A percentile compares a stretch with the other conserved stretches of the same genome.
Conservation (phyloP, 1,140 invertebrate genomes). For the Zaprionus gabonicus region DNA sequence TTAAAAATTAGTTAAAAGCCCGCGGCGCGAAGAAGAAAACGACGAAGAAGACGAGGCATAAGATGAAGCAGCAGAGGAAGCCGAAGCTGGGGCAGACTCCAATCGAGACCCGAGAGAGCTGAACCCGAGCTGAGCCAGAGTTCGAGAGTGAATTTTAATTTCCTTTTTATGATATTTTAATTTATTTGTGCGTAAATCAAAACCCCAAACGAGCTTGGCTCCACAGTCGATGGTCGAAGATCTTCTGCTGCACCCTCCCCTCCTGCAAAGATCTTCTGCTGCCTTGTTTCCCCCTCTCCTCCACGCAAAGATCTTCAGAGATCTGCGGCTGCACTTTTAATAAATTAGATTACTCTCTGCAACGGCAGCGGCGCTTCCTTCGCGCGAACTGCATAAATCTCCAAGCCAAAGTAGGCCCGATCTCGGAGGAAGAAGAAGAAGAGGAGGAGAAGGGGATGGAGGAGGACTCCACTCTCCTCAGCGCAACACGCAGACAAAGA, state of each 20-base stretch:
- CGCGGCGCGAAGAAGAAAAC: slow-evolving; percentile 42
- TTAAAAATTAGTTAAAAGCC: slow-evolving; percentile 84
- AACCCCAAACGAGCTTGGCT: slow-evolving; percentile 72
- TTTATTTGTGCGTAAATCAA: slow-evolving; percentile 84
- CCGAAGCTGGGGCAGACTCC: neutral
- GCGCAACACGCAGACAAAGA: slow-evolving; percentile 67
- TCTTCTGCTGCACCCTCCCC: neutral
- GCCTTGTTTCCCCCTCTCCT: neutral
- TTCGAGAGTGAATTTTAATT: slow-evolving; percentile 83
- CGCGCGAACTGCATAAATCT: slow-evolving; percentile 81
- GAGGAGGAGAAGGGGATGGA: neutral
- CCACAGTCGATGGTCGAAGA: slow-evolving; percentile 25
- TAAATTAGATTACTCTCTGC: slow-evolving; percentile 79
- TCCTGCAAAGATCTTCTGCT: neutral
- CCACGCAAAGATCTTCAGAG: neutral
- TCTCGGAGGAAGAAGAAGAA: neutral
- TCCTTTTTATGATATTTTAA: slow-evolving; percentile 85
- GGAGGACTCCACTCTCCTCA: neutral
- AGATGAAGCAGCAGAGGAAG: slow-evolving; percentile 2
- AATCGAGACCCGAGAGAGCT: slow-evolving; percentile 12
- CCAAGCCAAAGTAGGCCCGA: slow-evolving; percentile 19
- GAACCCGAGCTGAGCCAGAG: slow-evolving; percentile 7
- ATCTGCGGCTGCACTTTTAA: slow-evolving; percentile 75
- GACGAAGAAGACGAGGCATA: neutral
- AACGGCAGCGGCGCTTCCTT: slow-evolving; percentile 65